Base-by-base conservation (phyloP, 35 echinoderm and acorn worm genomes). In the Ophiothrix spiculata region DNA sequence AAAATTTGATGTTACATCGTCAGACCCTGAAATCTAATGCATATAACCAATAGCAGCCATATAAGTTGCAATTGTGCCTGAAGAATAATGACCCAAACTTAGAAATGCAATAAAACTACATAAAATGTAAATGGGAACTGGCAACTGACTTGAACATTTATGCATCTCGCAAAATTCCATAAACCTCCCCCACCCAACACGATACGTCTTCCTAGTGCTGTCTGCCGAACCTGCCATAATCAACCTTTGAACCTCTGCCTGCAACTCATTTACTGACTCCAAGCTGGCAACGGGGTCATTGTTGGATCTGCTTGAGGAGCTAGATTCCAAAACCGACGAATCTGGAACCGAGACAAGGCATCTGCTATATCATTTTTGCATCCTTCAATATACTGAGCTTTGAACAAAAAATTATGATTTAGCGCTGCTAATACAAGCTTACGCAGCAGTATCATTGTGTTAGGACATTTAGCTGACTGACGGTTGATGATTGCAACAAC, bases 41-140 rank as follows among this genome's bases (percentile, higher is more conserved):
- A 29, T 37, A 45, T 35, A 77, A 77, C 84, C 74, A 4, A 86
- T 75, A 32, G 74, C 75, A 19, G 84, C n/a, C 36, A 86, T 12
- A 86, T 86, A 86, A 2, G 84, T 45, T 4, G 73, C 14, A 36
- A 86, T 86, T 23, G 37, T 41, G 1, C 74, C 34, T 15, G 56
- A 38, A 0, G 64, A 12, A 42, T 76, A 77, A 1, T 33, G 15
- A 0, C 19, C 3, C n/a, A 42, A 36, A 23, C 31, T 40, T 31
- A 86, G 32, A 42, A 39, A 35, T 25, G 40, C 32, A 39, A 42
- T 56, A 83, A 83, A 32, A 32, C 80, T 49, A n/a, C 36, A 81
- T 40, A 40, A 1, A 32, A 37, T 14, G 19, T 8, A 17, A 17
- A 39, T 21, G 12, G 32, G 15, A 2, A 39, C 35, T 1, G 77